Base-by-base conservation (phyloP, 2,113 vertebrate species). In the Aspiorhynchus laticeps region DNA sequence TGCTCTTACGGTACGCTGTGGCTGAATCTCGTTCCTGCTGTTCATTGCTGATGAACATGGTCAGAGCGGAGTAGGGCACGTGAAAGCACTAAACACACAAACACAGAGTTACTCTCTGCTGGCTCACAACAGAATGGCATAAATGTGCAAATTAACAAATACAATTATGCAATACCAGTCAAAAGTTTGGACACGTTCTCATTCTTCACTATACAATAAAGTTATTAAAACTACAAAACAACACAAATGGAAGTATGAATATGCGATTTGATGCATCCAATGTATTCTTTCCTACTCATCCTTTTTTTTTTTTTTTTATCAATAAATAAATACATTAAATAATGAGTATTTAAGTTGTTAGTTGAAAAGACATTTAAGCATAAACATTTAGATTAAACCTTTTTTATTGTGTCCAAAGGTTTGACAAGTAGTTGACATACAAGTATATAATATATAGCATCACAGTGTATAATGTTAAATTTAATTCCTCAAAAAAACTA, bases 1-100 rank as follows among this genome's bases (percentile, higher is more conserved):
- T 33, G 53, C 8, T 93, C 97, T 95, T 92, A 99, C 98, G 96
- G 69, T 99, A 99, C 10, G 97, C 97, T 0, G 98, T 99, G 92
- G 97, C 97, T 0, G 98, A 99, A 90, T 99, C 98, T 26, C 98
- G 92, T 90, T 99, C 98, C 0, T 96, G 97, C 93, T 99, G 98
- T 83, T 98, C 95, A 0, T 89, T 95, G 94, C 96, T 99, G 95
- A 99, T 98, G 94, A 99, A 99, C 98, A 99, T 99, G 89, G 98
- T 99, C 85, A 99, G 96, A 0, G 98, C 96, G 0, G 98, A 99
- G 93, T 99, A 99, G 7, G 98, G 98, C 85, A 99, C 98, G 0
- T 99, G 98, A 93, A 98, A 99, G 82, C 98, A 99, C 98, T 99
- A 84, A 21, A 11, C 61, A 90, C 0, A 84, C 0, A 15, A 24